Evolutionary conservation across 2,888 invertebrate species (phyloP), one percentile per base, ranked within the genome.

Genomic region (Hololepta plana): DNA sequence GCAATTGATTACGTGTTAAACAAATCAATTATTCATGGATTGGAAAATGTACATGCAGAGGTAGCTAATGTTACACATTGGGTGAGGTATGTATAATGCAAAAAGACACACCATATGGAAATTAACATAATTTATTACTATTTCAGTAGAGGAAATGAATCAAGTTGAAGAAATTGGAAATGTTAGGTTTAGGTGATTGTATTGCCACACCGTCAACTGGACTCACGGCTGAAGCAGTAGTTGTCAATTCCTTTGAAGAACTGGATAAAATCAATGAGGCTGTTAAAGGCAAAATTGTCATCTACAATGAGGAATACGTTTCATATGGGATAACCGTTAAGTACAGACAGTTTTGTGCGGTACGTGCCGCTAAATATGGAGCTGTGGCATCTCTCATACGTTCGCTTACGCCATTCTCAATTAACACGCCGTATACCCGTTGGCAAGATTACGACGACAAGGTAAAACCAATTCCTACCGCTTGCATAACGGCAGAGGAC

Each of bases 371-470:
- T 1, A 62, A 64, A 44, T 64, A 68, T 38, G 84, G 82, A 4
- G 84, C 75, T 1, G 64, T 79, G 6, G 84, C 80, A 1, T 63
- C 70, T 7, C 53, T 85, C 34, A 64, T 82, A 5, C 59, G 74
- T 32, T 81, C 81, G 1, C 63, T 81, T 4, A 65, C 81, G 1
- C 76, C 79, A 1, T 74, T 72, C 45, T 82, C 82, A 1, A 63
- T 84, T 17, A 62, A 73, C 38, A 64, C 72, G 1, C 77, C 80
- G 0, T 84, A 85, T 40, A 75, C 84, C 1, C 84, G 84, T 2
- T 58, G 63, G 47, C 72, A 74, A 56, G 46, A 39, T 1, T 80
- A 79, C 38, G 55, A 41, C 1, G 55, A 60, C 2, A 61, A 58
- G 32, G 57, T 71, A 0, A 55, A 54, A 3, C 59, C 68, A 53